Evolutionary conservation across 2,888 invertebrate species (phyloP), one percentile per base, ranked within the genome.

Genomic region (Calameuta idolon): DNA sequence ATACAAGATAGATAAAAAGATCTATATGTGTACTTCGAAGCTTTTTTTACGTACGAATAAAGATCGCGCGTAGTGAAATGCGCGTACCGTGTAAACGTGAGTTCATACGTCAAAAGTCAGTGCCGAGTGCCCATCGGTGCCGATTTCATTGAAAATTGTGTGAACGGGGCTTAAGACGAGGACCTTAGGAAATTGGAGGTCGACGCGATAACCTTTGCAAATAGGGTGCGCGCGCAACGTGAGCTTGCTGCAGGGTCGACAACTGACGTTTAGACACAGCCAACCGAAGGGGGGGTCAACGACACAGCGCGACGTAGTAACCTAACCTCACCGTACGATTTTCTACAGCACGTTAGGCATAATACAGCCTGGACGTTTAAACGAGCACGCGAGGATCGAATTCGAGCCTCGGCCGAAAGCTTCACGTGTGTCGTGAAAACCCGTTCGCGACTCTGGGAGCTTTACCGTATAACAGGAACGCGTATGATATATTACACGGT

Each of bases 131-230:
- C 23, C 9, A 40, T 3, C 0, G 12, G 12, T 37, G 37, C 12
- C 11, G 33, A 33, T 37, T 12, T 12, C 12, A 11, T 3, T 23
- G 2, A 1, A 15, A 55, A 9, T 2, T 0, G 23, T 23, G 55
- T 23, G 23, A 23, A 55, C 55, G 23, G 55, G 5, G 9, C 2
- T 23, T 55, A 55, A 23, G 9, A 9, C 4, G 9, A 9, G 9
- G 23, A 23, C 23, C 40, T 76, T 35, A 34, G 68, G 74, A 69
- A 30, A 82, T 83, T 86, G 82, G 86, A 86, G 86, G 86, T 85
- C 86, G 84, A 81, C 81, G 81, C 76, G 85, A 86, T 86, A 86
- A 86, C 86, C 86, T 86, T 85, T 83, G 83, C 83, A 83, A 86
- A 86, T 84, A 81, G 83, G 83, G 75, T 73, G 33, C 76, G 83